Evolutionary conservation across 2,888 invertebrate genomes (phyloP).

Genomic region (Phasia obesa): DNA sequence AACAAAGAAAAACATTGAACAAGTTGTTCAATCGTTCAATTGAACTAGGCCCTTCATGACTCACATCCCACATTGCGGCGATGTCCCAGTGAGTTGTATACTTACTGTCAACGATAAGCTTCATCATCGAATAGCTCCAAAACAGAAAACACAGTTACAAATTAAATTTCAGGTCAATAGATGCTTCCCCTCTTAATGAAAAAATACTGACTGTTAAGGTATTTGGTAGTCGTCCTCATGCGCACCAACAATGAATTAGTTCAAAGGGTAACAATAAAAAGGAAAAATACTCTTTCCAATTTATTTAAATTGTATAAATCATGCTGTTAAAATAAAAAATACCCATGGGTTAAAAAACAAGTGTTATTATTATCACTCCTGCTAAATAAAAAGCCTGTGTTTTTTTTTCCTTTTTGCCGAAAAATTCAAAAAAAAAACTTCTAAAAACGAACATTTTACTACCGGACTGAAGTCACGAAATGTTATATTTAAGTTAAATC

Average conservation of each 20-base stretch:
- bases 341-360: constrained; percentile 50
- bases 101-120: no score
- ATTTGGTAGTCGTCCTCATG: not conserved
- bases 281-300: constrained; percentile 6
- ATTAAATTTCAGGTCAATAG: no score
- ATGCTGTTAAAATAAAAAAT: constrained; percentile 57
- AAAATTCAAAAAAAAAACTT: constrained; percentile 24
- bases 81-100: no score
- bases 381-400: constrained; percentile 43
- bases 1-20: no score
- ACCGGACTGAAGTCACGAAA: constrained; percentile 69
- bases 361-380: constrained; percentile 69
- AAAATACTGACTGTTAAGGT: no score
- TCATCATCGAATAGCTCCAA: no score
- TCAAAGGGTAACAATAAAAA: constrained; percentile 49
- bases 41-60: no score
- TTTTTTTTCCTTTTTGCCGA: constrained; percentile 24
- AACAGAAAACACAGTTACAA: no score
- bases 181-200: no score
- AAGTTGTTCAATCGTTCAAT: no score
- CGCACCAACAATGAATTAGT: constrained; percentile 5
- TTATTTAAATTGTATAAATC: constrained; percentile 66
- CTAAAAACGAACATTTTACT: constrained; percentile 67
- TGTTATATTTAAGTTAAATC: constrained; percentile 67
- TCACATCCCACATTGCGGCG: no score